Conservation (phyloP, 2,797 vertebrate genomes). For the Amblyopsis hoosieri region DNA sequence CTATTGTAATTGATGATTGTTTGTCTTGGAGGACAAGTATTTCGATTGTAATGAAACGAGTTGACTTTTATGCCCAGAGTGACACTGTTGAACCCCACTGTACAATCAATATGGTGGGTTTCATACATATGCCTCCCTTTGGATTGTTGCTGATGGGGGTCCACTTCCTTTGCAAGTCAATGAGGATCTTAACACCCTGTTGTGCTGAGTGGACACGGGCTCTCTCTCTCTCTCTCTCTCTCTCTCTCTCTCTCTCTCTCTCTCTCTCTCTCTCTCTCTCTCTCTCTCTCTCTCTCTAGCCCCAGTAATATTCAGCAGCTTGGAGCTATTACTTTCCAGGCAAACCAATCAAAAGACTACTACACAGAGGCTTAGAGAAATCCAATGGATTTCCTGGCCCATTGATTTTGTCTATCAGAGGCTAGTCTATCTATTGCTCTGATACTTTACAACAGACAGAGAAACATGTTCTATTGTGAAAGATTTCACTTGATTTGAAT, state of each 20-base stretch:
- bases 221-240: conserved; percentile 47
- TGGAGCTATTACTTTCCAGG: conserved; percentile 63
- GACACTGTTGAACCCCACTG: conserved; percentile 8
- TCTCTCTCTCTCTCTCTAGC: conserved; percentile 19
- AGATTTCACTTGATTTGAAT: background rate
- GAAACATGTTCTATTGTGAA: conserved; percentile 15
- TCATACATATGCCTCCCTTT: conserved; percentile 28
- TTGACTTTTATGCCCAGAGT: conserved; percentile 5
- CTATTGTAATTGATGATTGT: no score
- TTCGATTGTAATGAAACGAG: no score
- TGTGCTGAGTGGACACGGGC: conserved; percentile 55
- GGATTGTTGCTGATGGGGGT: conserved; percentile 31
- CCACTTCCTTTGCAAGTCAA: conserved; percentile 14
- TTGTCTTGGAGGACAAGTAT: no score
- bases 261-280: conserved; percentile 44
- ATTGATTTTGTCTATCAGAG: conserved; percentile 63
- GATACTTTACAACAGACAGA: conserved; percentile 47
- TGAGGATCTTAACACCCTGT: conserved; percentile 20
- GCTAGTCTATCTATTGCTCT: conserved; percentile 38
- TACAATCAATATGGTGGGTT: conserved; percentile 24
- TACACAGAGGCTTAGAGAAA: conserved; percentile 52
- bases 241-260: conserved; percentile 38
- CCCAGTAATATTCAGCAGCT: conserved; percentile 61
- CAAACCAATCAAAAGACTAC: conserved; percentile 61
- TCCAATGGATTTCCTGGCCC: conserved; percentile 60